These are phyloP conservation scores for Tipula vernalis DNA, from an alignment of 2,888 invertebrate genomes.

Conservation along the genomic window DNA sequence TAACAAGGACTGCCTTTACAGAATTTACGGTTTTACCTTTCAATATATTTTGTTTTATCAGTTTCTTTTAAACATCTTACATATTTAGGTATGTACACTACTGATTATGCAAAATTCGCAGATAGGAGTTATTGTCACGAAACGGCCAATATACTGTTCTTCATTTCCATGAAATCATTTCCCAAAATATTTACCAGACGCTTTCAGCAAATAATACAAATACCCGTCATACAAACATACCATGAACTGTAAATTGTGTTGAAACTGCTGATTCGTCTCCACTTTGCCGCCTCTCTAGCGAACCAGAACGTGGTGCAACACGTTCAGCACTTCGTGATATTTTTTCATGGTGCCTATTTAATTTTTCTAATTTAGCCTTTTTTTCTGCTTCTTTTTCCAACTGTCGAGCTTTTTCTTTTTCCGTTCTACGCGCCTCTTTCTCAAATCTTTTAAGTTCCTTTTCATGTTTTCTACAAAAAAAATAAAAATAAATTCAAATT, in stretches of 20 bases:
- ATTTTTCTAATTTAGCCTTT: conserved; percentile 31
- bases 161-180: no score
- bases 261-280: conserved; percentile 35
- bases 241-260: conserved; percentile 36
- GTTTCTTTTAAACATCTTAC: no score
- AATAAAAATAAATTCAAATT: neutral
- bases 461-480: conserved; percentile 28
- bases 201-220: neutral
- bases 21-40: no score
- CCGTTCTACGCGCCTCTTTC: conserved; percentile 33
- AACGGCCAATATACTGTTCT: no score
- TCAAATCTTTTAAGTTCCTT: conserved; percentile 32
- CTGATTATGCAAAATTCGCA: no score
- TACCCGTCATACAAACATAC: conserved; percentile 15
- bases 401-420: conserved; percentile 33
- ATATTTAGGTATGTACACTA: no score
- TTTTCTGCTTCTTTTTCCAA: conserved; percentile 29
- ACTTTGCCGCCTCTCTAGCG: conserved; percentile 32
- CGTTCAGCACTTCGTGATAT: conserved; percentile 35
- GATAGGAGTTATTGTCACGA: no score
- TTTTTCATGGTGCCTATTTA: conserved; percentile 33
- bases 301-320: conserved; percentile 31
- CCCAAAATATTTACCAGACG: no score
- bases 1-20: no score
- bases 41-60: no score